Conservation (phyloP, 1,140 invertebrate species). For the Dreissena polymorpha region DNA sequence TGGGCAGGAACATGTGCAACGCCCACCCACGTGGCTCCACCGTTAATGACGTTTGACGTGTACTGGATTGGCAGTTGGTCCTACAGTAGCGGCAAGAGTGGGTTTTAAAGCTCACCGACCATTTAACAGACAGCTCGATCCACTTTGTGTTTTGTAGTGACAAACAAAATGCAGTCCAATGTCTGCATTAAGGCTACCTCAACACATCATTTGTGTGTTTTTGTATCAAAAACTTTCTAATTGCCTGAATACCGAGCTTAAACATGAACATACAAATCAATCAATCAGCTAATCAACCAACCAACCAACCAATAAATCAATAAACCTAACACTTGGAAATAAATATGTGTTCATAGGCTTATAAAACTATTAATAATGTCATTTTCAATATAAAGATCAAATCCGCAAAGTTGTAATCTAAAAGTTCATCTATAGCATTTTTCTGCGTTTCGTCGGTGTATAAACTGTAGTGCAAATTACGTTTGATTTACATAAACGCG, state of each 20-base stretch:
- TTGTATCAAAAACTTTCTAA: neutral
- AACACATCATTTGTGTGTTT: neutral
- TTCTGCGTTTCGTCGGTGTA: no score
- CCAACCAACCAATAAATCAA: no score
- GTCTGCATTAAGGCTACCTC: neutral
- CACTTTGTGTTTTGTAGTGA: neutral
- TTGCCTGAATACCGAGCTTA: neutral
- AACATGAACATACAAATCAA: neutral
- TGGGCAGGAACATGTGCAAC: conserved; percentile 76
- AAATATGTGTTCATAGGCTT: no score
- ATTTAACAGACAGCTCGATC: neutral
- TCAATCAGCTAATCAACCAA: no score
- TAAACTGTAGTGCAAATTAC: neutral
- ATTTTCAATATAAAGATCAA: no score
- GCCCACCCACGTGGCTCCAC: conserved; percentile 78
- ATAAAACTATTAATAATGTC: no score
- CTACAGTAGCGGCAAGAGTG: no score
- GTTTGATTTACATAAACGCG: neutral
- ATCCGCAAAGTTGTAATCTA: no score
- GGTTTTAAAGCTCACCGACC: neutral
- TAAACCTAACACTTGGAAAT: no score
- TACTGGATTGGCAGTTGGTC: conserved; percentile 78
- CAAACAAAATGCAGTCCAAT: neutral
- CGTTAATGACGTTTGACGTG: conserved; percentile 66
- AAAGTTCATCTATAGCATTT: no score